Percentiles rank a stretch among this genome's conserved stretches.
These are phyloP conservation scores for Euthynnus affinis DNA, from an alignment of 2,797 vertebrate genomes.

Conservation along the genomic window DNA sequence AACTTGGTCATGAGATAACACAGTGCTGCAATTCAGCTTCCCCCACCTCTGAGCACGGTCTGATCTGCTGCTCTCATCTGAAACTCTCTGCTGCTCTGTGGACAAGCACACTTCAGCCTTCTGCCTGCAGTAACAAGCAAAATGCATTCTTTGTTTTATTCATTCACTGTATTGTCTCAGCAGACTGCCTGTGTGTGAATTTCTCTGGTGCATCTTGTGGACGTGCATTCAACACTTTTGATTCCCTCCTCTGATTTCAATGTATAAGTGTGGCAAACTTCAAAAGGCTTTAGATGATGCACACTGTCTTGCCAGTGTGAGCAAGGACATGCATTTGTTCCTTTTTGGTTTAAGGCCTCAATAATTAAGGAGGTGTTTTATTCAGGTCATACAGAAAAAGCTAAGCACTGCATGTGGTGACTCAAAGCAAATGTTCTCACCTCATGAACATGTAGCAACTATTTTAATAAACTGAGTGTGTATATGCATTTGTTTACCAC, in stretches of 20 bases:
- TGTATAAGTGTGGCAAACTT: slow-evolving; percentile 51
- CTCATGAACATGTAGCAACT: slow-evolving; percentile 36
- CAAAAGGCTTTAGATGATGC: slow-evolving; percentile 54
- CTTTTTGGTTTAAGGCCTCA: slow-evolving; percentile 52
- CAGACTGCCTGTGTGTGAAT: slow-evolving; percentile 40
- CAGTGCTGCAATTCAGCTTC: slow-evolving; percentile 28
- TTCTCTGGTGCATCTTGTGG: slow-evolving; percentile 38
- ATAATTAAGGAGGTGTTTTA: slow-evolving; percentile 62
- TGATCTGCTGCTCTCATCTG: slow-evolving; percentile 33
- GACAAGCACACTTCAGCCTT: slow-evolving; percentile 38
- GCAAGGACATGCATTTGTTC: slow-evolving; percentile 36
- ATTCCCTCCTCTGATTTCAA: slow-evolving; percentile 55
- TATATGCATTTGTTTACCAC: slow-evolving; percentile 3
- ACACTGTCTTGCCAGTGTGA: slow-evolving; percentile 27
- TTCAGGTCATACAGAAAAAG: slow-evolving; percentile 52
- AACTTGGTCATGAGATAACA: slow-evolving; percentile 40
- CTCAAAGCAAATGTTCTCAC: slow-evolving; percentile 47
- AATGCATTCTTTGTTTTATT: slow-evolving; percentile 55
- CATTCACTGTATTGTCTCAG: slow-evolving; percentile 41
- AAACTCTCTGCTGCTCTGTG: slow-evolving; percentile 18
- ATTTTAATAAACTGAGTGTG: slow-evolving; percentile 35
- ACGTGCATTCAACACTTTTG: slow-evolving; percentile 48
- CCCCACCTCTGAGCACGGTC: slow-evolving; percentile 21
- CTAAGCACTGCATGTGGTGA: slow-evolving; percentile 46
- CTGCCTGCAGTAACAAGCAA: slow-evolving; percentile 39